Evolutionary conservation across 2,888 invertebrate genomes (phyloP), one percentile per base, ranked within the genome.

Genomic region (Seira sanloemensis): DNA sequence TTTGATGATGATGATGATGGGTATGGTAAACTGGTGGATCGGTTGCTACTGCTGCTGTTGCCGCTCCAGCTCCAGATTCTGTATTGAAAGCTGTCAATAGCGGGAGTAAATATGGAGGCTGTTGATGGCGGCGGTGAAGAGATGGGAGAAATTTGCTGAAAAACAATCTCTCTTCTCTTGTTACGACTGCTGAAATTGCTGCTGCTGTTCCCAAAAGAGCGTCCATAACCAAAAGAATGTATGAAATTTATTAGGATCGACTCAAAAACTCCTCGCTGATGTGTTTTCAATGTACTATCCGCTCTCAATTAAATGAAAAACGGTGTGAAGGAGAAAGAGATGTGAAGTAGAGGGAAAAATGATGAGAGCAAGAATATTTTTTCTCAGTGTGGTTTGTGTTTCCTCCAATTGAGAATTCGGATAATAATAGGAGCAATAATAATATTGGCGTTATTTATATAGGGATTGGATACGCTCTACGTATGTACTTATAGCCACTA

Each of bases 121-220:
- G 67, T 37, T 50, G 66, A 50, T 72, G 77, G 25, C n/a, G n/a
- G n/a, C n/a, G n/a, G n/a, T 67, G 67, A 24, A 73, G 46, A n/a
- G 72, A 77, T 27, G 77, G 81, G 73, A 62, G 50, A 23, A 76
- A 76, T 82, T 82, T 82, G 66, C 68, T 25, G 71, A 76, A 76
- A 82, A 82, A 75, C 69, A 75, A 82, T 76, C 82, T 37, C 66
- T 75, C 81, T 69, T 78, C 81, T 77, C 68, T 66, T 37, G 82
- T 82, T 65, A 71, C 75, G 50, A 82, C 71, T 71, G 71, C 82
- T 65, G 82, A 69, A 27, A 82, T 65, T 21, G 71, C 76, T 21
- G 82, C 72, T 50, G 76, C 76, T 12, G 65, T 76, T 66, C 82
- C 82, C 76, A 82, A 66, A 65, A 82, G 76, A 21, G 72, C 81